Evolutionary conservation across 2,113 vertebrate species (phyloP), one percentile per base, ranked within the genome.

Genomic region (Pituophis catenifer): DNA sequence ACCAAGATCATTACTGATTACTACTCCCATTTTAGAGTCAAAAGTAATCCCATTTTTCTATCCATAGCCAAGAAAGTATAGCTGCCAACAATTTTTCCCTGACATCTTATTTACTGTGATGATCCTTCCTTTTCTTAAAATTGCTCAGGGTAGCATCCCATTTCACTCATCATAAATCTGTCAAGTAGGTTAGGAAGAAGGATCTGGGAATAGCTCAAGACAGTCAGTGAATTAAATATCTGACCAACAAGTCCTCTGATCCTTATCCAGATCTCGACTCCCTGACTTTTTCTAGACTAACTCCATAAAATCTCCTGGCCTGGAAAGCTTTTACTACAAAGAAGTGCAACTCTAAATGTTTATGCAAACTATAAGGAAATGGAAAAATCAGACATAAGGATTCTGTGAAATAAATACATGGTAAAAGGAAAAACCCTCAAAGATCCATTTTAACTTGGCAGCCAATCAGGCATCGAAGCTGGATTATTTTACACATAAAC

Each of bases 381-480:
- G 88, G 91, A 54, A 89, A 89, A 93, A 93, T 6, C 53, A 33
- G 58, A 44, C 29, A 92, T 65, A 85, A n/a, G 55, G 55, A 90
- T 86, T 90, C 55, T 62, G 23, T 62, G n/a, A 62, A 93, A 90
- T 88, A 88, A 87, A 58, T 93, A n/a, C 57, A 86, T 1, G 8
- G 75, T 3, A 50, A 44, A 48, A 53, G 48, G 29, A n/a, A 86
- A 86, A 62, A 52, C 11, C 12, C n/a, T 93, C 81, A 86, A n/a
- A n/a, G 55, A 93, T 54, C 81, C 89, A 52, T 87, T 59, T 87
- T 87, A 90, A 86, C 57, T 93, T 93, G 75, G 81, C 92, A 93
- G 5, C 13, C 23, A 24, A 65, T 90, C 48, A 87, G 52, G 89
- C 57, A 90, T 90, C n/a, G 23, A 93, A 54, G 48, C 57, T 81